phyloP scores from a whole-genome alignment of 1,140 invertebrate species.

The Bombus pascuorum region DNA sequence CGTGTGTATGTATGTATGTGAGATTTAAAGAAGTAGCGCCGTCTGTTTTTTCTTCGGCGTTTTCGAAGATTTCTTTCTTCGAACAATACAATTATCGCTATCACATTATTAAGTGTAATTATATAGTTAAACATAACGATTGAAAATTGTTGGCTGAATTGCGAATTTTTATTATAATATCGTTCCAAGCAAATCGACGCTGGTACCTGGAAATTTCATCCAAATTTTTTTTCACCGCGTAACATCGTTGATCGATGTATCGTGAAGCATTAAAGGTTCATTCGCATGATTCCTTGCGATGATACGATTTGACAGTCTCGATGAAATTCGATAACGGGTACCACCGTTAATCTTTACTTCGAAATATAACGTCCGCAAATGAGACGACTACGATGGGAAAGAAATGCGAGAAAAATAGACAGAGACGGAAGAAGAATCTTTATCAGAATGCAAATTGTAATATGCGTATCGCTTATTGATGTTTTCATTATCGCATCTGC shows the following conservation, averaged over 20 bases:
- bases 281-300: not conserved
- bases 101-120: slow-evolving; percentile 80
- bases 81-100: slow-evolving; percentile 73
- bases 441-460: slow-evolving; percentile 81
- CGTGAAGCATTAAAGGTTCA: not conserved
- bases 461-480: slow-evolving; percentile 82
- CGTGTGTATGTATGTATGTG: slow-evolving; percentile 6
- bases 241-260: not conserved
- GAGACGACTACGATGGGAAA: not conserved
- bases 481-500: slow-evolving; percentile 83
- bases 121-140: slow-evolving; percentile 68
- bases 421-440: slow-evolving; percentile 75
- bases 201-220: slow-evolving; percentile 20
- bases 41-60: slow-evolving; percentile 42
- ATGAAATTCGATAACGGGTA: slow-evolving; percentile 12
- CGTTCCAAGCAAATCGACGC: slow-evolving; percentile 31
- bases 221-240: slow-evolving; percentile 9
- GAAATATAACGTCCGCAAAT: not conserved
- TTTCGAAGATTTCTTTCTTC: slow-evolving; percentile 45
- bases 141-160: slow-evolving; percentile 52
- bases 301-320: slow-evolving; percentile 8
- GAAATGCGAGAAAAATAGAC: slow-evolving; percentile 42
- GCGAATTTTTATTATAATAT: slow-evolving; percentile 50
- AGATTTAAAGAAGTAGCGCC: slow-evolving; percentile 25
- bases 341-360: slow-evolving; percentile 16